Percentiles rank a stretch among this genome's conserved stretches.
phyloP scores from a whole-genome alignment of 2,113 vertebrate species.

The Rutilus rutilus region DNA sequence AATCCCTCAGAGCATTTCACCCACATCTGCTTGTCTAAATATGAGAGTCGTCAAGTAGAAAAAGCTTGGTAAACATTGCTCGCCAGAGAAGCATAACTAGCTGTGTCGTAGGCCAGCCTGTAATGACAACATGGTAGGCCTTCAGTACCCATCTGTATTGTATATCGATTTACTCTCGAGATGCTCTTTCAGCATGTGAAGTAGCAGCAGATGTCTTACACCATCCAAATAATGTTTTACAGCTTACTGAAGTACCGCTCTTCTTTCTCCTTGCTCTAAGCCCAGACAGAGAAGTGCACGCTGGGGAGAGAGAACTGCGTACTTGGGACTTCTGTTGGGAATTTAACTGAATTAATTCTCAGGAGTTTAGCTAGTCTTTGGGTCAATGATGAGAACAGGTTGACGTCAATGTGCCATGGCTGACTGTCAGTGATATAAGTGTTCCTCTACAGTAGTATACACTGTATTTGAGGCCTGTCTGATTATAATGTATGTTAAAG shows the following conservation, averaged over 20 bases:
- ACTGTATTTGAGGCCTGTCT: neutral
- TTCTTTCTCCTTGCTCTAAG: neutral
- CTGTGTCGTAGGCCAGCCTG: neutral
- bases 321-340: neutral
- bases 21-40: neutral
- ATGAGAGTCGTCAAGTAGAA: slow-evolving; percentile 7
- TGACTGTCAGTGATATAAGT: neutral
- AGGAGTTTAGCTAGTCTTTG: neutral
- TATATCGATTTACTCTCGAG: slow-evolving; percentile 21
- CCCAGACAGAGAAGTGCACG: neutral
- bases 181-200: slow-evolving; percentile 18
- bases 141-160: slow-evolving; percentile 10
- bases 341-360: neutral
- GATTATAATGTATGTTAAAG: neutral
- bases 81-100: slow-evolving; percentile 12
- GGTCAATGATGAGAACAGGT: neutral
- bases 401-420: neutral
- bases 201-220: slow-evolving; percentile 29
- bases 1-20: neutral
- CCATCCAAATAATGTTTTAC: slow-evolving; percentile 28
- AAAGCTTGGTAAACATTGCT: neutral
- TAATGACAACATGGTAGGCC: neutral
- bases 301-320: neutral
- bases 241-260: neutral
- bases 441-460: neutral